Evolutionary conservation across 2,797 vertebrate species (phyloP), one percentile per base, ranked within the genome.

Genomic region (Potorous gilbertii): DNA sequence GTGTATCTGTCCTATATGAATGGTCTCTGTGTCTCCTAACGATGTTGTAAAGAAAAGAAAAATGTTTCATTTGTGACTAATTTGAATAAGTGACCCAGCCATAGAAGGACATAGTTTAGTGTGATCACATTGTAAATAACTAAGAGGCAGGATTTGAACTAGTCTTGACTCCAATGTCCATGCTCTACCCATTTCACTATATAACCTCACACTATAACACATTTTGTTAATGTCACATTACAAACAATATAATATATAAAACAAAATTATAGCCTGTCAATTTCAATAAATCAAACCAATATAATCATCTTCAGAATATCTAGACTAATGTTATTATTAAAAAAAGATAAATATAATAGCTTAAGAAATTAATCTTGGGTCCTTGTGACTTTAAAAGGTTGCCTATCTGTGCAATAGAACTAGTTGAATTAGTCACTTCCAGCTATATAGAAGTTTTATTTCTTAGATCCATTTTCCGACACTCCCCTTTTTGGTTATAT

Each of bases 21-120:
- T 90, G 57, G 81, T 94, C 74, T 91, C 81, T 50, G 55, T 40
- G 54, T 74, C 95, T 54, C 92, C 52, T 94, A 94, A 81, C 54
- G 5, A 18, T 66, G 56, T 91, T 93, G 74, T 54, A 46, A 95
- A 31, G 21, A 54, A 92, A 55, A 94, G 16, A 18, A 29, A 56
- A 62, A 50, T 74, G 34, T 55, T 93, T 92, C 81, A 95, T 92
- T 57, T 92, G 13, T 94, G 93, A 93, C 27, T 81, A 29, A 94
- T 54, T 56, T 91, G 46, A 56, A 90, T n/a, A 54, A 95, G 9
- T 55, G 95, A 92, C 55, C 62, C 31, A 18, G 46, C 93, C 90
- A 28, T 94, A 96, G 89, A 50, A 21, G 11, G 28, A 0, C 46
- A 74, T 90, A 90, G 16, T 59, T 40, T 31, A 12, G 14, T 90